Percentiles rank a stretch among this genome's conserved stretches.
These are phyloP conservation scores for Phoeniculus purpureus DNA, from an alignment of 2,797 vertebrate species.

Conservation along the genomic window DNA sequence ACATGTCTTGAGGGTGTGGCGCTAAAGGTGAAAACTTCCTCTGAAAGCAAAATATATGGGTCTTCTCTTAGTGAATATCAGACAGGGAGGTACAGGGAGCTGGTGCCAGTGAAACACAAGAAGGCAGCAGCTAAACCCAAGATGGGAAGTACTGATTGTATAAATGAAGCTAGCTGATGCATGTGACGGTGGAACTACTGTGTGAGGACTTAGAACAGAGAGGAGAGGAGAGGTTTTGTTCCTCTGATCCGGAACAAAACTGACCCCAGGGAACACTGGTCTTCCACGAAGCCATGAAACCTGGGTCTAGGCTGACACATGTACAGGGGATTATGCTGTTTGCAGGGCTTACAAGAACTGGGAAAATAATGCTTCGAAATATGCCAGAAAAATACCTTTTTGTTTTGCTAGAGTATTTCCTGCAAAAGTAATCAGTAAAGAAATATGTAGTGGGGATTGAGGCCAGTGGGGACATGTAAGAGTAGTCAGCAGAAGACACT, in stretches of 20 bases:
- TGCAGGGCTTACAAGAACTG: background rate
- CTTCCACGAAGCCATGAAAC: background rate
- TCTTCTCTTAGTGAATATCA: background rate
- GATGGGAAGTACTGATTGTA: background rate
- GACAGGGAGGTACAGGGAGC: background rate
- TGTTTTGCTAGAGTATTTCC: background rate
- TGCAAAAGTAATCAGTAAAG: background rate
- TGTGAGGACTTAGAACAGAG: background rate
- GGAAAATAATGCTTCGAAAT: background rate
- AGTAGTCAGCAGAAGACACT: background rate
- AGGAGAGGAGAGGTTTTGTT: background rate
- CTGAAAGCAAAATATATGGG: background rate
- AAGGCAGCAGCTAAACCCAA: background rate
- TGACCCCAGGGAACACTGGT: background rate
- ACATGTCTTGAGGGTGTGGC: rapidly evolving
- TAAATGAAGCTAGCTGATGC: background rate
- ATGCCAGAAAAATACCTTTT: background rate
- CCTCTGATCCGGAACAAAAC: too few relatives aligned
- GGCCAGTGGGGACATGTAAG: background rate
- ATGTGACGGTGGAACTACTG: background rate
- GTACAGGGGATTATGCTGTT: background rate
- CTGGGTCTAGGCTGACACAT: background rate
- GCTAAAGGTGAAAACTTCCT: background rate
- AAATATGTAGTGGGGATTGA: background rate
- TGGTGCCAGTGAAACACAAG: background rate